Conservation (phyloP, 2,113 vertebrate species). For the Ailuropoda melanoleuca region DNA sequence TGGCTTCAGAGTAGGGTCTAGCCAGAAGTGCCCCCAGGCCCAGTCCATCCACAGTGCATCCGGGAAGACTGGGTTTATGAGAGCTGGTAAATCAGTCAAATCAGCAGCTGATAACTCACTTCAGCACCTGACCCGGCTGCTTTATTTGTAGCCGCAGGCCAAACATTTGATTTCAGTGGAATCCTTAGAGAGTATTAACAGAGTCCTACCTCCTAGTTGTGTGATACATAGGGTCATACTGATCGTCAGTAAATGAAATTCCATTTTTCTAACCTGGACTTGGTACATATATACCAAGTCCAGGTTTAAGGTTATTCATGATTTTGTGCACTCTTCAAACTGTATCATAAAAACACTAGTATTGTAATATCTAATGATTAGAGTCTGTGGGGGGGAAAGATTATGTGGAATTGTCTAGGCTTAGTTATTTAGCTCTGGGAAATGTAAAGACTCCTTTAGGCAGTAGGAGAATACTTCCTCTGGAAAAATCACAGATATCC, state of each 20-base stretch:
- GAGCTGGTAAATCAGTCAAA: not conserved
- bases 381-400: not conserved
- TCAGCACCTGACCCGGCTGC: not conserved
- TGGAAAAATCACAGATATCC: not conserved
- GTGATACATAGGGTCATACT: not conserved
- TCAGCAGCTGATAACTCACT: not conserved
- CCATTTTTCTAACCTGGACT: not conserved
- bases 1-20: not conserved
- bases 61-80: not conserved
- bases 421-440: not conserved
- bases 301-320: not conserved
- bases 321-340: not conserved
- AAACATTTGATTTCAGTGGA: not conserved
- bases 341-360: not conserved
- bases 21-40: fast-evolving
- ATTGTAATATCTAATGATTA: not conserved
- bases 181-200: not conserved
- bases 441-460: not conserved
- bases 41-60: fast-evolving
- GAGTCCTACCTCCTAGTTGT: not conserved
- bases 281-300: not conserved
- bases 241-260: not conserved
- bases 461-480: not conserved
- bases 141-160: not conserved
- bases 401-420: not conserved